These are phyloP conservation scores for Thera britannica DNA, from an alignment of 2,888 invertebrate genomes.

Conservation along the genomic window DNA sequence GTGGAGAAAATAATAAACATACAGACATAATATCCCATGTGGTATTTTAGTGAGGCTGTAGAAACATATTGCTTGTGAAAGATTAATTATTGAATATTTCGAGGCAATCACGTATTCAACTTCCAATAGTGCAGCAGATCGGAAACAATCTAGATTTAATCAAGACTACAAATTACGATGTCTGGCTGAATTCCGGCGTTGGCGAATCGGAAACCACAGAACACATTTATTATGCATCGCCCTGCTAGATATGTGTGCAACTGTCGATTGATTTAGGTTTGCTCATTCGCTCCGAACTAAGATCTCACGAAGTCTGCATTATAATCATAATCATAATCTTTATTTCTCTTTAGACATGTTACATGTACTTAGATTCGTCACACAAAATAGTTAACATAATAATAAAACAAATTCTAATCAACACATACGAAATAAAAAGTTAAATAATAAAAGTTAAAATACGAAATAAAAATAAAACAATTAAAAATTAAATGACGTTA, in stretches of 20 bases:
- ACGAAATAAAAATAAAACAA: too few species aligned
- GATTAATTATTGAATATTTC: conserved; percentile 5
- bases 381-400: too few species aligned
- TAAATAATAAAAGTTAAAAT: too few species aligned
- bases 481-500: too few species aligned
- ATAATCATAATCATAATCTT: too few species aligned
- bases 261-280: background rate
- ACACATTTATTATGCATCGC: conserved; percentile 20
- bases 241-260: conserved; percentile 3
- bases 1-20: background rate
- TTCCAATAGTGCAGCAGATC: conserved; percentile 10
- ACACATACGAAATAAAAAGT: too few species aligned
- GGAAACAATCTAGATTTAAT: conserved; percentile 24
- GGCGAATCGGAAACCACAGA: conserved; percentile 27
- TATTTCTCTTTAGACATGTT: too few species aligned
- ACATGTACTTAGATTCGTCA: too few species aligned
- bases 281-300: too few species aligned
- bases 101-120: conserved; percentile 10
- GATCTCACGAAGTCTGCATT: too few species aligned
- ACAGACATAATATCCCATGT: background rate
- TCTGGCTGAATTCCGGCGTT: conserved; percentile 17
- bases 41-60: background rate
- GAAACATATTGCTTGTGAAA: background rate
- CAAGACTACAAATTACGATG: conserved; percentile 18
- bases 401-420: too few species aligned